Base-by-base conservation (phyloP, 2,113 vertebrate genomes). In the Lagopus muta region DNA sequence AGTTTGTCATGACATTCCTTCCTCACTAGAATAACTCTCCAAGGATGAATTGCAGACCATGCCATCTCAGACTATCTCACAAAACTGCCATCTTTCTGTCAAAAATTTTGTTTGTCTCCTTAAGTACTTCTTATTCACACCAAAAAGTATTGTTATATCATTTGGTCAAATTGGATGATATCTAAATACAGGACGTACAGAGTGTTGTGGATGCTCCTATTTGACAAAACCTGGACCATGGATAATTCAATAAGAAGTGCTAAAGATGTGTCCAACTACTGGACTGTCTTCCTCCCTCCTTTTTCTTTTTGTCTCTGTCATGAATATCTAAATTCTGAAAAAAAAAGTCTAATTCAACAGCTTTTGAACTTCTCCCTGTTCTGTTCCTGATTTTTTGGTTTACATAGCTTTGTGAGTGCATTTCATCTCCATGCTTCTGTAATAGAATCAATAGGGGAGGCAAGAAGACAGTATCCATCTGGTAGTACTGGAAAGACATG, bases 1-100 rank as follows among this genome's bases (percentile, higher is more conserved):
- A 92, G 57, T 77, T 95, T 94, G 70, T 71, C 34, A 19, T 40
- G 32, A 47, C 94, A 95, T 97, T 97, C 96, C 81, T 97, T 92
- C 80, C 89, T 97, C 94, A 92, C 95, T 75, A 96, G 18, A 18
- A 66, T 84, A 28, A 62, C 18, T 70, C n/a, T 75, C 47, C 58
- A 15, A 30, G 43, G 47, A 27, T 18, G 11, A 13, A n/a, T 1
- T 40, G n/a, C 34, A 72, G 27, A 7, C 8, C 17, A 10, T 83
- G 16, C 4, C 11, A 1, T 45, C 36, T 57, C 60, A 82, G 5
- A 7, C 28, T 47, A 21, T 52, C 38, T 61, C n/a, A 43, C n/a
- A 83, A 69, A 80, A 62, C 11, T 15, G 2, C 2, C 36, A 45
- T 28, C 19, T 86, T 43, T 24, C 27, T 78, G 40, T 4, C 40